Conservation (phyloP, 2,113 vertebrate genomes). For the Cyanoramphus novaezelandiae region DNA sequence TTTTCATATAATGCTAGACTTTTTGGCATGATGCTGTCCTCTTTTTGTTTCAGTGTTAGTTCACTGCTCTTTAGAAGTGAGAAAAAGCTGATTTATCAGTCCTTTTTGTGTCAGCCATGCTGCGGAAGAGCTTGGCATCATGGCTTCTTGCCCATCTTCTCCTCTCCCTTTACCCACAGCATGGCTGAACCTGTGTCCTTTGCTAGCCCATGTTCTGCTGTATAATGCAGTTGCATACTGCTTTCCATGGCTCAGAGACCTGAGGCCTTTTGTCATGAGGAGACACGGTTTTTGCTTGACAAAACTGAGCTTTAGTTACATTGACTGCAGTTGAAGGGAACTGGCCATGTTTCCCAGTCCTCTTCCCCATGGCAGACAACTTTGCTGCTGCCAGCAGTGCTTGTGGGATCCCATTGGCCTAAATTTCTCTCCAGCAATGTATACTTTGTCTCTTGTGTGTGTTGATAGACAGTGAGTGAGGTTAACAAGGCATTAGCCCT, state of each 20-base stretch:
- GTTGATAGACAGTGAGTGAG: not conserved
- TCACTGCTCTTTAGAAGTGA: not conserved
- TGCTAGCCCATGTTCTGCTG: fast-evolving
- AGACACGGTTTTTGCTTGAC: not conserved
- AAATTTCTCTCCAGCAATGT: not conserved
- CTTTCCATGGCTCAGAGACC: not conserved
- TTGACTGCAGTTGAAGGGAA: not conserved
- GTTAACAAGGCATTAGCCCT: not conserved
- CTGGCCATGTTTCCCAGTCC: not conserved
- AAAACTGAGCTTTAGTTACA: not conserved
- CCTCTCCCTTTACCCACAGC: not conserved
- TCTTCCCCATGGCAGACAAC: not conserved
- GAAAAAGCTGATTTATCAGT: not conserved
- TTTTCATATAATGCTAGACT: not conserved
- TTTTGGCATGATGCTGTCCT: not conserved
- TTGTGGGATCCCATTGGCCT: not conserved
- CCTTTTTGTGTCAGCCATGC: not conserved
- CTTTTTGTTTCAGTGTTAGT: not conserved
- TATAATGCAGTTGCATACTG: not conserved
- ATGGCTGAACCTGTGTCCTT: fast-evolving
- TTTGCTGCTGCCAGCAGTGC: not conserved
- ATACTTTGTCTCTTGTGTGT: not conserved
- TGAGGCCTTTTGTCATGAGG: not conserved
- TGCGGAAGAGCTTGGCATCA: not conserved
- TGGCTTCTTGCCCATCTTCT: not conserved